Conservation (phyloP, 2,888 invertebrate species). For the Ormia ochracea region DNA sequence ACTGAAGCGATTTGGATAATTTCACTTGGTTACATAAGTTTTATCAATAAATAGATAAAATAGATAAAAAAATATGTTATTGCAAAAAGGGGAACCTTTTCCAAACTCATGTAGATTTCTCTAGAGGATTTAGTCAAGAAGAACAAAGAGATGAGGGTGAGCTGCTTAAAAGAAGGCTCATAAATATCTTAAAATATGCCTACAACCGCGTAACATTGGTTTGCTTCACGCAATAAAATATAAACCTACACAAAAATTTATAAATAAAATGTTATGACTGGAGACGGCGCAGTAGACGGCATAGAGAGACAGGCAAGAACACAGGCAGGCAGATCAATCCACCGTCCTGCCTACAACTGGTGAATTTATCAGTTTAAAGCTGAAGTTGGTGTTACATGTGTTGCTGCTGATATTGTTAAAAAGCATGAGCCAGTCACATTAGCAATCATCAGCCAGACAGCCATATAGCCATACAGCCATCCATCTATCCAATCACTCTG, state of each 20-base stretch:
- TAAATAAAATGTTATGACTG: conserved; percentile 46
- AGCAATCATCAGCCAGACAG: conserved; percentile 56
- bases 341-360: conserved; percentile 15
- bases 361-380: not conserved
- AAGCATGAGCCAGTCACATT: conserved; percentile 58
- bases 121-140: not conserved
- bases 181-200: conserved; percentile 54
- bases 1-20: conserved; percentile 57
- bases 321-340: conserved; percentile 1
- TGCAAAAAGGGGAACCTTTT: conserved; percentile 39
- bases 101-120: conserved; percentile 5
- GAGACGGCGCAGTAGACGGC: not conserved
- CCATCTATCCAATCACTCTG: conserved; percentile 27
- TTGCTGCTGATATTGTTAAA: conserved; percentile 37
- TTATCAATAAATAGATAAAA: not conserved
- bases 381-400: conserved; percentile 32
- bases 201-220: conserved; percentile 56
- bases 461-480: conserved; percentile 30
- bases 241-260: conserved; percentile 54
- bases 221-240: conserved; percentile 53
- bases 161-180: conserved; percentile 28
- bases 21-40: conserved; percentile 36
- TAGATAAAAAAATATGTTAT: conserved; percentile 3
- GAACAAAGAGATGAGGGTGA: conserved; percentile 17
- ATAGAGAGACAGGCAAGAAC: not conserved